A percentile compares a stretch with the other conserved stretches of the same genome.
Conservation (phyloP, 2,113 vertebrate genomes). For the Chiloscyllium plagiosum region DNA sequence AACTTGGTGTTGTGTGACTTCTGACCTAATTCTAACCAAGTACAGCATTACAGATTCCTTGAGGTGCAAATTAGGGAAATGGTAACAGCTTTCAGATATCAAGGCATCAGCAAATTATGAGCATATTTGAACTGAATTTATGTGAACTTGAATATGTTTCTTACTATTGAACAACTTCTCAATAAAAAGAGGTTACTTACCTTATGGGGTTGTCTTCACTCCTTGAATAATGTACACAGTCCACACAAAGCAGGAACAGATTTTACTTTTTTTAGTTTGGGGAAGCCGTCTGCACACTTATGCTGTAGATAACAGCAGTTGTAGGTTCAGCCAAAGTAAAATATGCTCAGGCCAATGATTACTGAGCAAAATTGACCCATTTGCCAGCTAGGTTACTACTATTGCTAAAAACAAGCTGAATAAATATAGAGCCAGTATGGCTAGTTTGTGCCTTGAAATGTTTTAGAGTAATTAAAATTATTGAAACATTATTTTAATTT, state of each 20-base stretch:
- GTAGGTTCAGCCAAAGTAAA: background rate
- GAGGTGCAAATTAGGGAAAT: background rate
- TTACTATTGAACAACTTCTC: background rate
- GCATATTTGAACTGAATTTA: background rate
- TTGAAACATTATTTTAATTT: background rate
- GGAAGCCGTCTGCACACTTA: background rate
- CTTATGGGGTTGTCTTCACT: background rate
- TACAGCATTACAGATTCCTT: background rate
- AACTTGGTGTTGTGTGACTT: no score
- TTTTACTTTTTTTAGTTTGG: background rate
- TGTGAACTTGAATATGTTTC: background rate
- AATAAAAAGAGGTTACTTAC: background rate
- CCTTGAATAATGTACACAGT: background rate
- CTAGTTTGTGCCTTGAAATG: background rate
- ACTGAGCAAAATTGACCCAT: background rate
- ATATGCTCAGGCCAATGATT: background rate
- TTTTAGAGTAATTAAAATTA: background rate
- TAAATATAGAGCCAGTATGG: background rate
- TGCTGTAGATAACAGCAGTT: background rate
- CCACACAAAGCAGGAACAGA: background rate
- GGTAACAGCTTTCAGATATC: background rate
- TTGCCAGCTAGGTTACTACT: background rate
- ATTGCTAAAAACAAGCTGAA: background rate
- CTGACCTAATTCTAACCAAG: background rate
- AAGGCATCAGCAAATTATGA: background rate